Percentiles rank a stretch among this genome's conserved stretches.
Conservation (phyloP, 2,113 vertebrate genomes). For the Calyptommatus sinebrachiatus region DNA sequence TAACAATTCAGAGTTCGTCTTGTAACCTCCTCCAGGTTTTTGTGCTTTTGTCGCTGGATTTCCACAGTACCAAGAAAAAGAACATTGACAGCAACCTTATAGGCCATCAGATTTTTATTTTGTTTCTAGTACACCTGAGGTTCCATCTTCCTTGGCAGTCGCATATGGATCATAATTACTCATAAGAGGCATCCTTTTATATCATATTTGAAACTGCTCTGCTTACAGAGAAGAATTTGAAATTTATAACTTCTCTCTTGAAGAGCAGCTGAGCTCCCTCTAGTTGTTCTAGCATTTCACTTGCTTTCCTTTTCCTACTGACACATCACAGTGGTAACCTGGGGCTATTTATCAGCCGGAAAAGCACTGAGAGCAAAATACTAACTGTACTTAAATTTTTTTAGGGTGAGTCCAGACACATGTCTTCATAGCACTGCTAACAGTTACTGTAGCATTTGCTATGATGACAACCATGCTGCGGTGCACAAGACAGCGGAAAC, state of each 20-base stretch:
- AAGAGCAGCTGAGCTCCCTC: background rate
- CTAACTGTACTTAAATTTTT: background rate
- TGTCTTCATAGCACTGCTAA: no score
- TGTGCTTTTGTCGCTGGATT: background rate
- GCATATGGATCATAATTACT: background rate
- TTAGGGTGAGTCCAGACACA: background rate
- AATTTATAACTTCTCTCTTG: background rate
- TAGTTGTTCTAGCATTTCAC: background rate
- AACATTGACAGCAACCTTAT: background rate
- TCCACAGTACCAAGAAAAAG: background rate
- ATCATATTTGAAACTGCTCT: constrained; percentile 3
- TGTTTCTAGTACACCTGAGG: background rate
- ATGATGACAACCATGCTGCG: no score
- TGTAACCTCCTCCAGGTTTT: constrained; percentile 8
- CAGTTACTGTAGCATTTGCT: no score
- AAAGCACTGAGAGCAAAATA: background rate
- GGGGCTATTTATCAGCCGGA: constrained; percentile 32
- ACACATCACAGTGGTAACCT: background rate
- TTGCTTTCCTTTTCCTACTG: background rate
- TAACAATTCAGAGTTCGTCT: constrained; percentile 2
- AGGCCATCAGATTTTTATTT: constrained; percentile 23
- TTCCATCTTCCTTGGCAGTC: background rate
- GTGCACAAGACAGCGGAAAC: no score
- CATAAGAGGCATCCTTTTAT: background rate
- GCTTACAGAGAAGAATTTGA: background rate